These are phyloP conservation scores for Pristis pectinata DNA, from an alignment of 2,797 vertebrate genomes.

Conservation along the genomic window DNA sequence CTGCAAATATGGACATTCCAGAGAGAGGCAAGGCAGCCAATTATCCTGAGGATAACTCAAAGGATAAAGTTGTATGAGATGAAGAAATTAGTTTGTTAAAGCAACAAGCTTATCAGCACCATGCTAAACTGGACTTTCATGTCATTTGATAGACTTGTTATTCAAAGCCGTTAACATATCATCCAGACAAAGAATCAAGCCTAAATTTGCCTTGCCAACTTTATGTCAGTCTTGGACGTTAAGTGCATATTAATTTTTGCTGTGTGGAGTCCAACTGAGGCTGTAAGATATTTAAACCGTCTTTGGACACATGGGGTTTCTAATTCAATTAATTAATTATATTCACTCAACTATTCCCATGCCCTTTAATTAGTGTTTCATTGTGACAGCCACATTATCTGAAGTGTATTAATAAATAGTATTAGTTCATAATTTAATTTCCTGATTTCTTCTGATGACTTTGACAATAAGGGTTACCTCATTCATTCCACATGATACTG, in stretches of 20 bases:
- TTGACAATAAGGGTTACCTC: not conserved
- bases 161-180: not conserved
- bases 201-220: not conserved
- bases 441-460: not conserved
- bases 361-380: not conserved
- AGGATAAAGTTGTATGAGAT: not conserved
- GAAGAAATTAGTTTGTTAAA: not conserved
- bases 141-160: not conserved
- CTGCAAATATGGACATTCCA: not conserved
- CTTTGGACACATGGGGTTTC: not conserved
- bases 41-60: not conserved
- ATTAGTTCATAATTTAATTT: not conserved
- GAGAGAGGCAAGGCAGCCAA: not conserved
- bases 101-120: not conserved
- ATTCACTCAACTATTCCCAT: not conserved
- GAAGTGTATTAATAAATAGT: not conserved
- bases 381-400: not conserved
- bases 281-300: not conserved
- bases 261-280: not conserved
- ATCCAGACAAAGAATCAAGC: not conserved
- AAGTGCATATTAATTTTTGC: not conserved
- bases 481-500: not conserved
- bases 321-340: not conserved
- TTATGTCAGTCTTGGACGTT: not conserved
- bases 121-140: not conserved